Conservation (phyloP, 2,113 vertebrate genomes). For the Platanista minor region DNA sequence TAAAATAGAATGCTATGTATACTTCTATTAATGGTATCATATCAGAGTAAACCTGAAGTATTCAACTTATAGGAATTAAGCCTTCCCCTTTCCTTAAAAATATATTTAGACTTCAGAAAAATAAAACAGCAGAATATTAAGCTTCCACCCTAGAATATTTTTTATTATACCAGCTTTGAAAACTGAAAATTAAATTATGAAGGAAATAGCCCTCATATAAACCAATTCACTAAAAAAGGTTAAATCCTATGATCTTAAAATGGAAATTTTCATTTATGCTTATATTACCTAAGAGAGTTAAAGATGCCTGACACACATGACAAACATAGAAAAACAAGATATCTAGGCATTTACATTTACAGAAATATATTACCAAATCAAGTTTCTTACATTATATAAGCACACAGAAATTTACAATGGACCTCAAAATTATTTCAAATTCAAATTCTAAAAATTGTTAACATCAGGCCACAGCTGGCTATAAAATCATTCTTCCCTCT, state of each 20-base stretch:
- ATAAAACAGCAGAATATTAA: slow-evolving; percentile 32
- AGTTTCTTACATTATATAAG: slow-evolving; percentile 15
- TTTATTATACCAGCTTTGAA: slow-evolving; percentile 26
- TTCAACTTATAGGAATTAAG: slow-evolving; percentile 9
- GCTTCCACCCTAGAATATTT: not conserved
- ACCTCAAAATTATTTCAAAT: slow-evolving; percentile 44
- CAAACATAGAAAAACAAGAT: slow-evolving; percentile 15
- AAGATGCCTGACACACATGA: not conserved
- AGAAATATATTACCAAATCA: slow-evolving; percentile 27
- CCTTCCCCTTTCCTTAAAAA: slow-evolving; percentile 42
- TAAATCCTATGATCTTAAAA: slow-evolving; percentile 12
- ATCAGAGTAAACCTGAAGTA: slow-evolving; percentile 23
- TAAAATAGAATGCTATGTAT: not conserved
- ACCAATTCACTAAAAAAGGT: slow-evolving; percentile 16
- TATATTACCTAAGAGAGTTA: slow-evolving; percentile 23
- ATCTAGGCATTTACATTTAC: not conserved
- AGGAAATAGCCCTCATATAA: not conserved
- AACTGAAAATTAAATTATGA: slow-evolving; percentile 26
- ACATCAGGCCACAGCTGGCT: not conserved
- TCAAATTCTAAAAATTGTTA: slow-evolving; percentile 35
- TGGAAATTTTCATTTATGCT: not conserved
- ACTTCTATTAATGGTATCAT: not conserved
- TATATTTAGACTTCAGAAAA: slow-evolving; percentile 20
- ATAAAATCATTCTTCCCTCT: not conserved
- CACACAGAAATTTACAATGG: slow-evolving; percentile 5